Conservation (phyloP, 2,113 vertebrate genomes). For the Sinosuthora webbiana region DNA sequence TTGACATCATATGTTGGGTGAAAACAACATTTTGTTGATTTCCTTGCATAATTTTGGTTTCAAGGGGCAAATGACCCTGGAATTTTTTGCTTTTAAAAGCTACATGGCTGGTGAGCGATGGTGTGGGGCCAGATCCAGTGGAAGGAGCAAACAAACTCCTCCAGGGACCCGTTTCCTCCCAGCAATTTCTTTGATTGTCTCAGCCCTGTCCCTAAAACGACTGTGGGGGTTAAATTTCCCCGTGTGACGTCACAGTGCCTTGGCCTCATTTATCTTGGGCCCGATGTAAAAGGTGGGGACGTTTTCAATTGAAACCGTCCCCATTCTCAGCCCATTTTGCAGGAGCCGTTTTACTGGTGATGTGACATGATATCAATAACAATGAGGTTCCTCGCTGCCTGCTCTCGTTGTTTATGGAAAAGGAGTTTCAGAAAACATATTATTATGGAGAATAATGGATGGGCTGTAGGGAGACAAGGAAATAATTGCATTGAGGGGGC, state of each 20-base stretch:
- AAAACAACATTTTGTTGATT: not conserved
- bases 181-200: not conserved
- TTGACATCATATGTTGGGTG: rapidly evolving
- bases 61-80: not conserved
- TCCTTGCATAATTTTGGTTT: not conserved
- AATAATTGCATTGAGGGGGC: constrained; percentile 69
- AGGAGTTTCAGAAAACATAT: constrained; percentile 70
- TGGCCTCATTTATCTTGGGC: not conserved
- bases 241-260: not conserved
- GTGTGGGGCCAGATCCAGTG: not conserved
- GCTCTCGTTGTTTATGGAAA: constrained; percentile 68
- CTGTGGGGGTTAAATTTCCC: not conserved
- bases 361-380: constrained; percentile 61
- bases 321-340: constrained; percentile 56
- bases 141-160: not conserved
- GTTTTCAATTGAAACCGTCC: constrained; percentile 35
- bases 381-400: constrained; percentile 47
- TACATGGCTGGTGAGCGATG: rapidly evolving
- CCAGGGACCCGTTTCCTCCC: rapidly evolving
- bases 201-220: not conserved
- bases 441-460: constrained; percentile 74
- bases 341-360: constrained; percentile 44
- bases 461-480: constrained; percentile 67
- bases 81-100: not conserved
- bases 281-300: constrained; percentile 28